A percentile compares a stretch with the other conserved stretches of the same genome.
phyloP scores from a whole-genome alignment of 2,888 invertebrate genomes.

The Drosophila kuntzei region DNA sequence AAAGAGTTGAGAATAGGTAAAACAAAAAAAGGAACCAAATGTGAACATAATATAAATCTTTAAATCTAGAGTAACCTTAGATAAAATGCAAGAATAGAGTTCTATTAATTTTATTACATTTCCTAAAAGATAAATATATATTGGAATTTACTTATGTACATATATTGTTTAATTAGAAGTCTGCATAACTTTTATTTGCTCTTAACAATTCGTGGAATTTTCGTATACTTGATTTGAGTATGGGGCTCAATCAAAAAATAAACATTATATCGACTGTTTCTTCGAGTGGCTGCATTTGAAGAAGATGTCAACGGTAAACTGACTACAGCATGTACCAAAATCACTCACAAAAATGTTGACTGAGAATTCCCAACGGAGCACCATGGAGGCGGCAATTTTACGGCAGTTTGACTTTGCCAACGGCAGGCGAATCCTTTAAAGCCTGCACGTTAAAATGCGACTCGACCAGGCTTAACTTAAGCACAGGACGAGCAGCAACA shows the following conservation, averaged over 20 bases:
- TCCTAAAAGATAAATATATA: not conserved
- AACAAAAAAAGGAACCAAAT: not conserved
- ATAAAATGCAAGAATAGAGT: not conserved
- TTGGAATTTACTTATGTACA: not conserved
- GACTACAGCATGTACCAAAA: slow-evolving; percentile 40
- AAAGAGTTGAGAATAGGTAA: slow-evolving; percentile 2
- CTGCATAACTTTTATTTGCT: slow-evolving; percentile 1
- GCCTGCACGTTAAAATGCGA: slow-evolving; percentile 35
- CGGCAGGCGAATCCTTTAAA: slow-evolving; percentile 58
- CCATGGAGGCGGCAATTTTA: slow-evolving; percentile 60
- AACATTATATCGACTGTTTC: slow-evolving; percentile 24
- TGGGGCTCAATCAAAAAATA: slow-evolving; percentile 22
- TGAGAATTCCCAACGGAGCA: slow-evolving; percentile 54
- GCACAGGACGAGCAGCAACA: slow-evolving; percentile 25
- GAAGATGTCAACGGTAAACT: slow-evolving; percentile 18
- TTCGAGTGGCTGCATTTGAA: not conserved
- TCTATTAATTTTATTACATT: not conserved
- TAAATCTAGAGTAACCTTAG: not conserved
- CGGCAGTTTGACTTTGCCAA: slow-evolving; percentile 64
- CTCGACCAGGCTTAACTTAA: slow-evolving; percentile 48
- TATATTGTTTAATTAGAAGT: slow-evolving; percentile 1
- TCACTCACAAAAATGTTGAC: slow-evolving; percentile 65
- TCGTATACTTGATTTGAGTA: slow-evolving; percentile 10
- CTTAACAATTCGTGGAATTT: slow-evolving; percentile 1
- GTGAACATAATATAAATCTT: not conserved